Evolutionary conservation across 2,888 invertebrate species (phyloP).

Genomic region (Meiosimyza platycephala): DNA sequence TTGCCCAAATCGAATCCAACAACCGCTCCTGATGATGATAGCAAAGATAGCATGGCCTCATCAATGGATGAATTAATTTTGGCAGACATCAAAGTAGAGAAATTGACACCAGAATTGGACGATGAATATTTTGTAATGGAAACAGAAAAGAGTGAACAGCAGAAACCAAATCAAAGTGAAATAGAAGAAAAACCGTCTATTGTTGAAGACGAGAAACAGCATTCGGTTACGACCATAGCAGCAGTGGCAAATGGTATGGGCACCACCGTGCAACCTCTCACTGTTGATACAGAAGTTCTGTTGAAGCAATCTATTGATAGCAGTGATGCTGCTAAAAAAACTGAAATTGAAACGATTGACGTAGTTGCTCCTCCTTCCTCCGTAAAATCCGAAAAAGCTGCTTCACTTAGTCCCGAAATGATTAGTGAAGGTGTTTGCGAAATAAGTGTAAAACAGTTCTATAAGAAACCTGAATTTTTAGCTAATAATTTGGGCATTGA

Average conservation of each 20-base stretch:
- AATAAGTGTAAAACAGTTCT: slow-evolving; percentile 67
- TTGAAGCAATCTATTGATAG: not conserved
- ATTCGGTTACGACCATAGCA: not conserved
- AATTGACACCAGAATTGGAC: slow-evolving; percentile 50
- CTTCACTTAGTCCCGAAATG: slow-evolving; percentile 64
- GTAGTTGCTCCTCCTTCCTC: not conserved
- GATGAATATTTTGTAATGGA: slow-evolving; percentile 42
- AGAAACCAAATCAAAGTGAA: not conserved
- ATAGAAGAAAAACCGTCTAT: slow-evolving; percentile 22
- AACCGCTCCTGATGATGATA: slow-evolving; percentile 56
- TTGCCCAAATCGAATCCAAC: slow-evolving; percentile 46
- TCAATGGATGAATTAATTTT: slow-evolving; percentile 57
- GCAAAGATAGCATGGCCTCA: slow-evolving; percentile 63
- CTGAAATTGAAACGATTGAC: slow-evolving; percentile 15
- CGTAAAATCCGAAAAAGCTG: slow-evolving; percentile 52
- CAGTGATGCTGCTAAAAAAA: not conserved
- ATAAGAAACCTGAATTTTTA: slow-evolving; percentile 66
- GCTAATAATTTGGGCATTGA: slow-evolving; percentile 67
- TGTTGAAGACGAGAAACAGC: too few species aligned
- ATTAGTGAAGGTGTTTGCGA: slow-evolving; percentile 65
- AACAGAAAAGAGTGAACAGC: slow-evolving; percentile 10
- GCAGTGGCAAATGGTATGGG: slow-evolving; percentile 38
- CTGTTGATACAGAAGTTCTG: slow-evolving; percentile 49
- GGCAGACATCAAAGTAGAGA: slow-evolving; percentile 58
- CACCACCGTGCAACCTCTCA: slow-evolving; percentile 48